Base-by-base conservation (phyloP, 2,888 invertebrate genomes). In the Isotomurus palustris region DNA sequence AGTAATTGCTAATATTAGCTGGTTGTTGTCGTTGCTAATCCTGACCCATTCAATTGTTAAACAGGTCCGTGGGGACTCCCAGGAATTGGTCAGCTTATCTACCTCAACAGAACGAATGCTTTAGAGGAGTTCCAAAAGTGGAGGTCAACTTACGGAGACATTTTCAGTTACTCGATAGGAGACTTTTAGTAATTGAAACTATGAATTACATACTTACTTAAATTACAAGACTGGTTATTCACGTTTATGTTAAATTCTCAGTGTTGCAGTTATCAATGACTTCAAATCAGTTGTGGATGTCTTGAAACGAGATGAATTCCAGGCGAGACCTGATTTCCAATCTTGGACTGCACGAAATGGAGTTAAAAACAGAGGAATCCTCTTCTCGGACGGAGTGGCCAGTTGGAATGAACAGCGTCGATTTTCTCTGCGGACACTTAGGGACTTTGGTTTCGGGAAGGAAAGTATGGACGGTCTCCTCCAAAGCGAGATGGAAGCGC, bases 401-500 rank as follows among this genome's bases (percentile, higher is more conserved):
- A 52, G 40, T 47, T 53, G 49, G 53, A 12, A 19, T 19, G 53
- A 53, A 36, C 58, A 53, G 27, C n/a, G 56, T 28, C 29, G 51
- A 27, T 56, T 56, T 27, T 27, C 56, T 22, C 47, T 56, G 19
- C 19, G 51, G 24, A 56, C 48, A 1, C 29, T 56, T n/a, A 1
- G 56, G n/a, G 56, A 56, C 27, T 56, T 56, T 17, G 56, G 58
- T 5, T 60, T 64, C 47, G 64, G 64, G 14, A 64, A 64, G 29
- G 28, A 58, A 35, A 60, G 57, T 25, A 58, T 64, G 60, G 60
- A 64, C 32, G 58, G 55, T 12, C 21, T 60, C 3, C 25, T 64
- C 14, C 49, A 55, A 10, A 45, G 48, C 27, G 60, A 64, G 53
- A 28, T 60, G 6, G 32, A 56, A n/a, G 38, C 57, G 19, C 44